These are phyloP conservation scores for Phylloscopus trochilus DNA, from an alignment of 2,113 vertebrate genomes.

Conservation along the genomic window DNA sequence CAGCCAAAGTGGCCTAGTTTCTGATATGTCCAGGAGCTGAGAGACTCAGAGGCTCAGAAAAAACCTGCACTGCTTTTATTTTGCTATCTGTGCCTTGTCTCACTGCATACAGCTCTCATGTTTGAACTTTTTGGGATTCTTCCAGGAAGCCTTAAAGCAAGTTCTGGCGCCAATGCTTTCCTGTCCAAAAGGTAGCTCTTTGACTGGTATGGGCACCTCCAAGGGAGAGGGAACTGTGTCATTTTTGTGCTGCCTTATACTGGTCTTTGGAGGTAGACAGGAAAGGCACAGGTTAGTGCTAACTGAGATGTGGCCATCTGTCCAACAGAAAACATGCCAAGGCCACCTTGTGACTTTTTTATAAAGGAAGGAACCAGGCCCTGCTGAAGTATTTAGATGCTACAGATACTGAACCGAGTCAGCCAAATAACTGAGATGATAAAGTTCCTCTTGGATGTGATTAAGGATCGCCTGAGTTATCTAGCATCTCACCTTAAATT, in stretches of 20 bases:
- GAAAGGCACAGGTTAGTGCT: background rate
- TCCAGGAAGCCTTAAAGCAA: background rate
- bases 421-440: background rate
- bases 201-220: background rate
- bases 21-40: background rate
- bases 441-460: background rate
- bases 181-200: background rate
- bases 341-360: background rate
- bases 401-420: background rate
- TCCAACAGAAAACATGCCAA: slow-evolving; percentile 1
- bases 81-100: background rate
- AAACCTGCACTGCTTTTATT: background rate
- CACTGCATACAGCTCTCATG: background rate
- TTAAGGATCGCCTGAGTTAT: background rate
- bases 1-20: background rate
- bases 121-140: background rate
- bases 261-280: background rate
- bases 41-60: background rate
- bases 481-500: background rate
- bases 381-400: background rate
- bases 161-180: background rate
- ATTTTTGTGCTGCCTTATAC: background rate
- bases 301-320: slow-evolving; percentile 35
- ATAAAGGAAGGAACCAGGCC: background rate
- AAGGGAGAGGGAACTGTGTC: background rate